A percentile compares a stretch with the other conserved stretches of the same genome.
Conservation (phyloP, 2,797 vertebrate genomes). For the Urosaurus nigricauda region DNA sequence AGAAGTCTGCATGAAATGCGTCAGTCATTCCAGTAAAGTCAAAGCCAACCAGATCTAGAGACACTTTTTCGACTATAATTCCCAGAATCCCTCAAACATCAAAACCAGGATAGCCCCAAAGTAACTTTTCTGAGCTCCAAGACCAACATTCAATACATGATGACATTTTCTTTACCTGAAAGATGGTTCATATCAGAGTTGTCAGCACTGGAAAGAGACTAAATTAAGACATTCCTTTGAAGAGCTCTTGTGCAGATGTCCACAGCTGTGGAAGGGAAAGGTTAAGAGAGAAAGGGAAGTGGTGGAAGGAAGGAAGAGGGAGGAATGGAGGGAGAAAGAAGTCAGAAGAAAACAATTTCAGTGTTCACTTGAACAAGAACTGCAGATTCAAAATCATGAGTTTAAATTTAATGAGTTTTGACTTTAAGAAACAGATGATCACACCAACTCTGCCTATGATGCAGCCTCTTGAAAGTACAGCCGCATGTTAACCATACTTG, state of each 20-base stretch:
- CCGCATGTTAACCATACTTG: background rate
- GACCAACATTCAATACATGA: background rate
- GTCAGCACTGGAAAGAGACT: background rate
- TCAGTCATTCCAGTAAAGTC: background rate
- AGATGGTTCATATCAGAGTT: background rate
- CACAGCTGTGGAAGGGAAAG: background rate
- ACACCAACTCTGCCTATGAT: too few relatives aligned
- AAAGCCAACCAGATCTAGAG: background rate
- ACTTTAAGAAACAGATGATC: background rate
- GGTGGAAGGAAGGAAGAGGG: background rate
- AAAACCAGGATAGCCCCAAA: too few relatives aligned
- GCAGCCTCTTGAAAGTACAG: conserved; percentile 18
- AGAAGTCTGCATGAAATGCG: background rate
- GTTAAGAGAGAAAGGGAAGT: background rate
- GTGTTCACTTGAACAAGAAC: background rate
- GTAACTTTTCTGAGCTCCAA: too few relatives aligned
- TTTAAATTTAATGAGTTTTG: background rate
- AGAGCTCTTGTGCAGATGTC: background rate
- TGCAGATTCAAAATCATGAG: background rate
- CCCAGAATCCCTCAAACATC: too few relatives aligned
- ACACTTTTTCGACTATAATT: too few relatives aligned
- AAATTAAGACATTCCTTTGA: background rate
- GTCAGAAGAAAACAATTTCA: background rate
- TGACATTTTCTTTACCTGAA: conserved; percentile 8
- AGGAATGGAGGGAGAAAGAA: background rate